Conservation (phyloP, 1,140 invertebrate species). For the Bombus huntii region DNA sequence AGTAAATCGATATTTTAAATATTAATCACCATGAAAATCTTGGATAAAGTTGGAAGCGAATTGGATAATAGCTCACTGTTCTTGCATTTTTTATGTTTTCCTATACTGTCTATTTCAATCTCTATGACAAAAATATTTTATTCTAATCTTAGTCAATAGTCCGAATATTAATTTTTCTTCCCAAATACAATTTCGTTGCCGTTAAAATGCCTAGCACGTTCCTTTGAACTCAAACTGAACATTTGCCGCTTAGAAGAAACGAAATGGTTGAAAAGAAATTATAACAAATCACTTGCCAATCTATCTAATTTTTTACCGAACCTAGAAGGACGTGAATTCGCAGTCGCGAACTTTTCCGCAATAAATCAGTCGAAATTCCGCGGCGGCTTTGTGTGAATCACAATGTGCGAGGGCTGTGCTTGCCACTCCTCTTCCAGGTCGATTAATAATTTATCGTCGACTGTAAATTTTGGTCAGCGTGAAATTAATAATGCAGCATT, state of each 20-base stretch:
- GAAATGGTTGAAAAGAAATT: neutral
- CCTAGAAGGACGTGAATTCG: neutral
- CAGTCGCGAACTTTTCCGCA: slow-evolving; percentile 7
- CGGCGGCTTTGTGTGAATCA: slow-evolving; percentile 27
- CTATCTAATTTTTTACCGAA: neutral
- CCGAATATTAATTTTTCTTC: neutral
- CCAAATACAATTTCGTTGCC: neutral
- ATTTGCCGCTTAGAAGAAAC: too few species aligned
- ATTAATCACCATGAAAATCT: neutral
- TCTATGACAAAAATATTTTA: too few species aligned
- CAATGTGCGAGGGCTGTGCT: slow-evolving; percentile 27
- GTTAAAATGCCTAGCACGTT: neutral
- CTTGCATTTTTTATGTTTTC: too few species aligned
- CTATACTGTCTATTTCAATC: too few species aligned
- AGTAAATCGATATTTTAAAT: neutral
- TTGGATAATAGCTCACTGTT: neutral
- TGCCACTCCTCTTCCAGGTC: slow-evolving; percentile 41
- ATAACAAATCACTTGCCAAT: neutral
- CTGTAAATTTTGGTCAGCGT: slow-evolving; percentile 31
- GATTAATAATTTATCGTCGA: slow-evolving; percentile 46
- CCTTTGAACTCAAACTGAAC: too few species aligned
- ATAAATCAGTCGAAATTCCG: slow-evolving; percentile 36
- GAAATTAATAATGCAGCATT: slow-evolving; percentile 41
- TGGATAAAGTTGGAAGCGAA: neutral
- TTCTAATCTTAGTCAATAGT: too few species aligned